Evolutionary conservation across 1,140 invertebrate species (phyloP).

Genomic region (Phortica variegata): DNA sequence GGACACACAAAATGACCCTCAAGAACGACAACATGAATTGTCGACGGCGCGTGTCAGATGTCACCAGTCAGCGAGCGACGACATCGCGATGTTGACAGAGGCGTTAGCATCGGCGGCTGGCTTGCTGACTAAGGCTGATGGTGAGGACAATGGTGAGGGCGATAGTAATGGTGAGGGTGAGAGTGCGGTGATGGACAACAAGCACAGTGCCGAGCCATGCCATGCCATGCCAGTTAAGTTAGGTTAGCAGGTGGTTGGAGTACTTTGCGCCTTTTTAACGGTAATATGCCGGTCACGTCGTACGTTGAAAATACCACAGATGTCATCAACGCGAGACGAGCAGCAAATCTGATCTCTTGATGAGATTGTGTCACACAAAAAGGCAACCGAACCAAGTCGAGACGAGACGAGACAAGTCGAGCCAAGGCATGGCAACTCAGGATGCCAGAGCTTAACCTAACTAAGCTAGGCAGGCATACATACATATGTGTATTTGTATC

Average conservation of each 20-base stretch:
- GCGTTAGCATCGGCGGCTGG: too few species aligned
- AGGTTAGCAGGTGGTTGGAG: background rate
- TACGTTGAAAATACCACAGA: conserved; percentile 54
- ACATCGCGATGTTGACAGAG: too few species aligned
- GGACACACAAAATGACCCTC: conserved; percentile 10
- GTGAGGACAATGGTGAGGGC: too few species aligned
- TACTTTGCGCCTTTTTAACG: conserved; percentile 8
- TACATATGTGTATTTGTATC: too few species aligned
- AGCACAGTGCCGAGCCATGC: too few species aligned
- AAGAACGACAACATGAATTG: conserved; percentile 9
- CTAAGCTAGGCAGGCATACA: too few species aligned
- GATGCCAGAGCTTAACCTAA: too few species aligned
- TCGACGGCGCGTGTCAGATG: conserved; percentile 48
- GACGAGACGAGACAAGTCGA: conserved; percentile 8
- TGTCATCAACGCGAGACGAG: conserved; percentile 49
- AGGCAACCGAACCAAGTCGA: conserved; percentile 34
- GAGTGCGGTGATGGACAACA: too few species aligned
- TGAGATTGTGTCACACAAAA: conserved; percentile 46
- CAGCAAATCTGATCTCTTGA: conserved; percentile 46
- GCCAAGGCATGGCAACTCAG: background rate
- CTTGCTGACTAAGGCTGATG: too few species aligned
- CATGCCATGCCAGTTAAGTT: conserved; percentile 8
- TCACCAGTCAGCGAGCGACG: conserved; percentile 35
- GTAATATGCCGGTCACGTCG: conserved; percentile 48
- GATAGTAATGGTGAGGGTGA: too few species aligned